Evolutionary conservation across 2,888 invertebrate species (phyloP).

Genomic region (Pyralis farinalis): DNA sequence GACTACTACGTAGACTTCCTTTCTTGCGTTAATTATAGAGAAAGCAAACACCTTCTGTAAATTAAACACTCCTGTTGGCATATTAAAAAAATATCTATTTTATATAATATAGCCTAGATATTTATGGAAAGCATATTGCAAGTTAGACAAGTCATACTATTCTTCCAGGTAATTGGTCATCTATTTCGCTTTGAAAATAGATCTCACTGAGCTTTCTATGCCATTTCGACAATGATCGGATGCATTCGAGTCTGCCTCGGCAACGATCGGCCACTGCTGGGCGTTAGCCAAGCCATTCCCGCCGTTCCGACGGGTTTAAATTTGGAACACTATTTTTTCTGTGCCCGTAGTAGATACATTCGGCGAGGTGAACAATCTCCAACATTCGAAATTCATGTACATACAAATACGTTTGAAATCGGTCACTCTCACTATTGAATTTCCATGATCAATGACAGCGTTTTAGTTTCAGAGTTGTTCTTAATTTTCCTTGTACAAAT

Average conservation of each 20-base stretch:
- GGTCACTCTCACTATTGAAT: too few relatives aligned
- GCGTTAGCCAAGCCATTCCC: conserved; percentile 71
- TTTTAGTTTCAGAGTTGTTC: too few relatives aligned
- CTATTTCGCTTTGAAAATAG: conserved; percentile 15
- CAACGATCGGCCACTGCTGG: conserved; percentile 58
- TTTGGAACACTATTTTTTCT: conserved; percentile 73
- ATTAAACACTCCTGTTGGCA: too few relatives aligned
- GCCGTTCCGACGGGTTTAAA: conserved; percentile 65
- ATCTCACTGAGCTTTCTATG: conserved; percentile 20
- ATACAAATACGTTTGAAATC: conserved; percentile 1
- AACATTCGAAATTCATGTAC: conserved; percentile 33
- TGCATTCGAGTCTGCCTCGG: conserved; percentile 53
- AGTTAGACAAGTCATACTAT: too few relatives aligned
- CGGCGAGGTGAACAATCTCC: conserved; percentile 76
- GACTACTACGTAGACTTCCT: neutral
- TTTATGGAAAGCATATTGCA: too few relatives aligned
- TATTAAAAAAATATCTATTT: too few relatives aligned
- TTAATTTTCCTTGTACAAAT: too few relatives aligned
- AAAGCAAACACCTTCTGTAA: too few relatives aligned
- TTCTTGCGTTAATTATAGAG: neutral
- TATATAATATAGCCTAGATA: too few relatives aligned
- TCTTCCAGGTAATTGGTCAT: conserved; percentile 2
- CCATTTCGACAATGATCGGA: conserved; percentile 37
- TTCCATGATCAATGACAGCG: too few relatives aligned
- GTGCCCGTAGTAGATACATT: conserved; percentile 51